Conservation (phyloP, 1,140 invertebrate genomes). For the Magallana ariakensis region DNA sequence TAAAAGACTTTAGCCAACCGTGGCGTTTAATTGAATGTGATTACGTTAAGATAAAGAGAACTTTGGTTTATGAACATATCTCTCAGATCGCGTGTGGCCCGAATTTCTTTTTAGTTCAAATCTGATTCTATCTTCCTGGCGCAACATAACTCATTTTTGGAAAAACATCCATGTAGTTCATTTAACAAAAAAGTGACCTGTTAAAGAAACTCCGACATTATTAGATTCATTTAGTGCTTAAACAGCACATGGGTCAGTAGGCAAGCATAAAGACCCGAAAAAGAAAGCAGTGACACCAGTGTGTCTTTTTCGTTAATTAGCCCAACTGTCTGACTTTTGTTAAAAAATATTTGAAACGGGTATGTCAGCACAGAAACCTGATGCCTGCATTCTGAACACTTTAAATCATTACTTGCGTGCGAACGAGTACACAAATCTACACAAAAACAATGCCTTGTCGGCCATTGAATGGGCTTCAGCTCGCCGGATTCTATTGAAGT, state of each 20-base stretch:
- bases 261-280: neutral
- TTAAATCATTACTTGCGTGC: conserved; percentile 31
- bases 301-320: conserved; percentile 22
- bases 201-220: conserved; percentile 5
- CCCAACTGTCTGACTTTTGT: conserved; percentile 28
- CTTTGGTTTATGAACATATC: neutral
- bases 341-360: neutral
- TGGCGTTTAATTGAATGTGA: neutral
- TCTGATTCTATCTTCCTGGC: conserved; percentile 5
- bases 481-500: neutral
- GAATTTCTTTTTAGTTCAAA: conserved; percentile 1
- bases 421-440: neutral
- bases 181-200: conserved; percentile 21
- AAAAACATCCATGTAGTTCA: conserved; percentile 8
- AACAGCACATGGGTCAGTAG: conserved; percentile 9
- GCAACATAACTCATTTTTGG: conserved; percentile 32
- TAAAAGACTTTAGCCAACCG: neutral
- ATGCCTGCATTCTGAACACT: conserved; percentile 5
- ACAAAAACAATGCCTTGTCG: neutral
- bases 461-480: neutral
- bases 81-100: conserved; percentile 3
- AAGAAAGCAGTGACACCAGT: conserved; percentile 10
- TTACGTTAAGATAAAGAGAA: neutral
- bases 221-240: conserved; percentile 29
- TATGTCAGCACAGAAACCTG: conserved; percentile 23